These are phyloP conservation scores for Heterochromis multidens DNA, from an alignment of 2,113 vertebrate genomes.

Conservation along the genomic window DNA sequence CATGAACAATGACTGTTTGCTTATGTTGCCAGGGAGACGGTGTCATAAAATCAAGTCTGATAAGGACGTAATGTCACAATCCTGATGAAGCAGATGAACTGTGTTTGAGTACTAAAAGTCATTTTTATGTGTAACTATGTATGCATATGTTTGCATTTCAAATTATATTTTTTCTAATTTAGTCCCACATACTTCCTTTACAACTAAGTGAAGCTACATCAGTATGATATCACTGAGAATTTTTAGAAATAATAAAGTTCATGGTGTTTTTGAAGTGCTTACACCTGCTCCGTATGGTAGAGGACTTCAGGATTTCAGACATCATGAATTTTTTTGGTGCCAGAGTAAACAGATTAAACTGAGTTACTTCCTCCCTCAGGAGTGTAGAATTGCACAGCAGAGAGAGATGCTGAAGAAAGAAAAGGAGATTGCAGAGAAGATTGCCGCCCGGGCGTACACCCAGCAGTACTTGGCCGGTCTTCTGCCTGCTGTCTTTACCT, in stretches of 20 bases:
- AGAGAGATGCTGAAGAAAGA: slow-evolving; percentile 74
- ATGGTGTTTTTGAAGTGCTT: not conserved
- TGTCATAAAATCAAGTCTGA: not conserved
- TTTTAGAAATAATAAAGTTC: not conserved
- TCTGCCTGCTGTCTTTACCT: slow-evolving; percentile 81
- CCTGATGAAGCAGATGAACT: not conserved
- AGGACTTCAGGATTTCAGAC: not conserved
- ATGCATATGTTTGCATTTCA: not conserved
- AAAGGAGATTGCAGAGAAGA: slow-evolving; percentile 81
- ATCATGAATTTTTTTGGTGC: not conserved
- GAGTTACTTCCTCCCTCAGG: slow-evolving; percentile 63
- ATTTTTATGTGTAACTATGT: not conserved
- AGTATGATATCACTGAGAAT: not conserved
- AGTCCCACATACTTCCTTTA: too few relatives aligned
- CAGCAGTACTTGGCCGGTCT: slow-evolving; percentile 85
- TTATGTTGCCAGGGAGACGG: not conserved
- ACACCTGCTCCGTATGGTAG: not conserved
- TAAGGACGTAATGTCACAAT: not conserved
- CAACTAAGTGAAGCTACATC: not conserved
- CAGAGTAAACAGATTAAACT: not conserved
- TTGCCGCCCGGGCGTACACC: slow-evolving; percentile 82
- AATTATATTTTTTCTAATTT: too few relatives aligned
- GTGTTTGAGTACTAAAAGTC: not conserved
- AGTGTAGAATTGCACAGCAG: slow-evolving; percentile 81
- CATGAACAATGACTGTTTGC: not conserved